Conservation (phyloP, 2,797 vertebrate species). For the Lepilemur ruficaudatus region DNA sequence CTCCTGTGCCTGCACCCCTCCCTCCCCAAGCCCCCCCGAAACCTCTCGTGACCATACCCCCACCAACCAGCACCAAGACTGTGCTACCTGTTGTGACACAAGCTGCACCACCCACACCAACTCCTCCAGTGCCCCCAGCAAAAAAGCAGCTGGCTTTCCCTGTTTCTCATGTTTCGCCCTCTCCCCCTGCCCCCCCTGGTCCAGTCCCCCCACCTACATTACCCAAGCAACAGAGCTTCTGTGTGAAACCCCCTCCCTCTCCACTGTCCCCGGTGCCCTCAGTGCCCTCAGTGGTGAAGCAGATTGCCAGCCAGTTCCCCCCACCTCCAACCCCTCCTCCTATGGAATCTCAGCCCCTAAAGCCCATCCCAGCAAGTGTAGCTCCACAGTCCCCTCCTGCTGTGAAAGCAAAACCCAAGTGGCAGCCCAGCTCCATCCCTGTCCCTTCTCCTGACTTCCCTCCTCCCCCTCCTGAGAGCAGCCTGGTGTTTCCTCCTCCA, state of each 20-base stretch:
- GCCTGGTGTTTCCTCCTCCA: slow-evolving; percentile 88
- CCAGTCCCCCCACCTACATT: slow-evolving; percentile 90
- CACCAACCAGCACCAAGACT: slow-evolving; percentile 85
- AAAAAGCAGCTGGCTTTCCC: slow-evolving; percentile 93
- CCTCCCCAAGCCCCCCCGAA: slow-evolving; percentile 88
- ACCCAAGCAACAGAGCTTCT: slow-evolving; percentile 93
- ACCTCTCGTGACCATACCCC: slow-evolving; percentile 85
- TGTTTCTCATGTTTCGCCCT: slow-evolving; percentile 69
- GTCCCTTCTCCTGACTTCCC: slow-evolving; percentile 95
- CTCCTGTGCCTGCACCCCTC: slow-evolving; percentile 75
- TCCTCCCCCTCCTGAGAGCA: slow-evolving; percentile 90
- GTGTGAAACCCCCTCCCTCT: slow-evolving; percentile 85
- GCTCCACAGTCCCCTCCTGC: slow-evolving; percentile 93
- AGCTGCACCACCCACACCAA: slow-evolving; percentile 77
- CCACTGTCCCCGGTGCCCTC: slow-evolving; percentile 83
- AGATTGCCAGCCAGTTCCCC: slow-evolving; percentile 94
- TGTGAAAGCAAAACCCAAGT: slow-evolving; percentile 96
- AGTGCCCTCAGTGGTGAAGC: slow-evolving; percentile 88
- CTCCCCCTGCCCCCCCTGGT: slow-evolving; percentile 80
- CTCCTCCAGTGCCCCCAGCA: slow-evolving; percentile 84
- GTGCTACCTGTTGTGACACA: slow-evolving; percentile 59
- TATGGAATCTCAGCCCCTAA: slow-evolving; percentile 81
- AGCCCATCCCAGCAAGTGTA: slow-evolving; percentile 82
- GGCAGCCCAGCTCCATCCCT: slow-evolving; percentile 89
- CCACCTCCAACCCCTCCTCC: slow-evolving; percentile 81